phyloP scores from a whole-genome alignment of 1,140 invertebrate species.

The Drosophila serrata region DNA sequence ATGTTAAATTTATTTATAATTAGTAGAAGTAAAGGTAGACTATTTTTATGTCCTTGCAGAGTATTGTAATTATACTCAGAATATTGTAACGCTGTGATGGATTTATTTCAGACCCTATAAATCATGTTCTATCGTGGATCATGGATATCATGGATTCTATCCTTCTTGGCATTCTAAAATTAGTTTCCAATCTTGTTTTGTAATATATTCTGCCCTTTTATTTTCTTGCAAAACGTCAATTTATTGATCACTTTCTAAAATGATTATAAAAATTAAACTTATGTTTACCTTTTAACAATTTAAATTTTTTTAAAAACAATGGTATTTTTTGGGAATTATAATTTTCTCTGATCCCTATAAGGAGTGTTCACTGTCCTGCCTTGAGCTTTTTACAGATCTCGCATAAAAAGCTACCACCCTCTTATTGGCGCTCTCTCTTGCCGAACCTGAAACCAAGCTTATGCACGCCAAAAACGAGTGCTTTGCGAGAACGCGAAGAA shows the following conservation, averaged over 20 bases:
- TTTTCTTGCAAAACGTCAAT: too few species aligned
- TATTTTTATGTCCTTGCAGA: neutral
- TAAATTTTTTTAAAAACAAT: too few species aligned
- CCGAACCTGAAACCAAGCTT: conserved; percentile 26
- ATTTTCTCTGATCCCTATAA: neutral
- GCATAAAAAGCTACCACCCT: conserved; percentile 23
- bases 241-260: neutral
- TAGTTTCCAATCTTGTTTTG: too few species aligned
- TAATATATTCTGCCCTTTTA: too few species aligned
- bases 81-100: too few species aligned
- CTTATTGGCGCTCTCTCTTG: conserved; percentile 3
- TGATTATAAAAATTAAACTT: too few species aligned
- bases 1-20: neutral
- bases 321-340: neutral
- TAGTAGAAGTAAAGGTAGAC: neutral
- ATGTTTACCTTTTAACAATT: too few species aligned
- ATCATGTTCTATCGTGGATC: too few species aligned
- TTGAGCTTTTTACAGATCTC: conserved; percentile 25
- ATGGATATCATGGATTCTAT: too few species aligned
- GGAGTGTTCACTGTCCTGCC: neutral
- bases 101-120: too few species aligned
- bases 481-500: conserved; percentile 14
- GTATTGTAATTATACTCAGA: too few species aligned
- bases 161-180: too few species aligned
- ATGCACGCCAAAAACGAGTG: neutral